Evolutionary conservation across 2,113 vertebrate genomes (phyloP).

Genomic region (Pelmatolapia mariae): DNA sequence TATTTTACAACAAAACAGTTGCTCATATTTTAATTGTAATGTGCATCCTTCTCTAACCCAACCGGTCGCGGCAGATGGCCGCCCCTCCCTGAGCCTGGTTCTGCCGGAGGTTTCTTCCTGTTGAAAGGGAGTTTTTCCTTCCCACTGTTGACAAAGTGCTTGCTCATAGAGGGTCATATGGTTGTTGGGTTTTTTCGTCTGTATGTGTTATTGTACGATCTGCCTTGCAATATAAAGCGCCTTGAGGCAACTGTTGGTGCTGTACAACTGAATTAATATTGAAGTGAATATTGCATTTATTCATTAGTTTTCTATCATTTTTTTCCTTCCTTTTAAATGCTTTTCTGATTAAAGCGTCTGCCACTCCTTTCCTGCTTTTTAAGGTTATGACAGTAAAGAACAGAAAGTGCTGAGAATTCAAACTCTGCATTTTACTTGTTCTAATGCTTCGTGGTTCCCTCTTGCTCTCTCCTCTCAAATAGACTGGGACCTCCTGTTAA

Average conservation of each 20-base stretch:
- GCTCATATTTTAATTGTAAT: neutral
- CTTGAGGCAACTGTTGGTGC: neutral
- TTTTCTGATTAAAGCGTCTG: neutral
- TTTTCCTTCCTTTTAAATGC: neutral
- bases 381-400: neutral
- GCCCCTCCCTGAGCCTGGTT: neutral
- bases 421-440: conserved; percentile 49
- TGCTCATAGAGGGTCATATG: neutral
- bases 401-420: neutral
- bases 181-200: fast-evolving
- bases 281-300: neutral
- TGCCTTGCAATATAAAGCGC: neutral
- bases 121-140: neutral
- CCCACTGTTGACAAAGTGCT: neutral
- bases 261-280: neutral
- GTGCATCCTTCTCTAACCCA: neutral
- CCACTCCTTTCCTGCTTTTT: neutral
- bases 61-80: fast-evolving
- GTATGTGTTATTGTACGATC: neutral
- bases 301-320: neutral
- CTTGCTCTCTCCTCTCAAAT: conserved; percentile 55
- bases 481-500: conserved; percentile 71
- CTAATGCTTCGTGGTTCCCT: conserved; percentile 72
- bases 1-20: neutral
- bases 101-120: fast-evolving